These are phyloP conservation scores for Lepus townsendii DNA, from an alignment of 2,797 vertebrate species.

Conservation along the genomic window DNA sequence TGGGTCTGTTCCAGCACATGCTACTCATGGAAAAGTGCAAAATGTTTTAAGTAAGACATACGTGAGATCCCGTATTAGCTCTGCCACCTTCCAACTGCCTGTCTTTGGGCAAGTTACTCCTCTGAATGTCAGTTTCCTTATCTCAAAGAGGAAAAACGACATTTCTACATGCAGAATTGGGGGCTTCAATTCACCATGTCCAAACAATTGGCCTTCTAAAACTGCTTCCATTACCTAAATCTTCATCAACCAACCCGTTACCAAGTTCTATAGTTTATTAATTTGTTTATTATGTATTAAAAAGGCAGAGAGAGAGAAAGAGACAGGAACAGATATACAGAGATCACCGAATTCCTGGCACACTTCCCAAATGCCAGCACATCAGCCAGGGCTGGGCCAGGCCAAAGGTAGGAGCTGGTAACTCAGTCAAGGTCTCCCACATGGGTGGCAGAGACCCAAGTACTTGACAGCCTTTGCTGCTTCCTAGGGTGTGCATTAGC, in stretches of 20 bases:
- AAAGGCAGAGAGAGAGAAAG: no score
- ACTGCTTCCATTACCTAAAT: neutral
- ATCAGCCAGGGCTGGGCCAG: no score
- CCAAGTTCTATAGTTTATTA: neutral
- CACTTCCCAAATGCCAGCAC: no score
- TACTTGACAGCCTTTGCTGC: no score
- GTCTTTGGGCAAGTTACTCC: neutral
- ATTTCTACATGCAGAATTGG: neutral
- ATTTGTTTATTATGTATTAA: no score
- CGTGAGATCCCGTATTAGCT: neutral
- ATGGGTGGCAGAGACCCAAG: no score
- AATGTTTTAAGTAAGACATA: neutral
- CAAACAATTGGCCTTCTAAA: neutral
- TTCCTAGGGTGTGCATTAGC: no score
- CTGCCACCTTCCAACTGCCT: neutral
- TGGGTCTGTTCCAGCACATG: neutral
- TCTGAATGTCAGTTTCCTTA: neutral
- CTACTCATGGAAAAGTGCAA: neutral
- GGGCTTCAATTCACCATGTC: neutral
- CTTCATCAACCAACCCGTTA: neutral
- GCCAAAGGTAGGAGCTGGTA: no score
- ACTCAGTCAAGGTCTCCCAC: no score
- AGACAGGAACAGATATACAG: no score
- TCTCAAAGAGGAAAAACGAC: neutral
- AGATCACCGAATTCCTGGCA: no score